Conservation (phyloP, 2,797 vertebrate species). For the Graptemys geographica region DNA sequence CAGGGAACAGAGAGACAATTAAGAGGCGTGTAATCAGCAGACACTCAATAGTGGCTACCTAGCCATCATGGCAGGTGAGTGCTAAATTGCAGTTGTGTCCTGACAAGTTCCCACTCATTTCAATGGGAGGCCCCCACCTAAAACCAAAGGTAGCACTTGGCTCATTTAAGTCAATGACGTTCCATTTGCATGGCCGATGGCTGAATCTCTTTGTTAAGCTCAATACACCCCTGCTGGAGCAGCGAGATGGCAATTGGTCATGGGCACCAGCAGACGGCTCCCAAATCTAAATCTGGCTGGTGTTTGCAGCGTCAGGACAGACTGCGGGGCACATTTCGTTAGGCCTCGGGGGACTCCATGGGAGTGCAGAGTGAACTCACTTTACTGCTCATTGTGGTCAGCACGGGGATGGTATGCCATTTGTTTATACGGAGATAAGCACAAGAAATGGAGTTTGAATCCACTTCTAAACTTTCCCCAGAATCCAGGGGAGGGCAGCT, state of each 20-base stretch:
- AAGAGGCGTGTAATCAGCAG: not conserved
- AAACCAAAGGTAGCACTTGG: not conserved
- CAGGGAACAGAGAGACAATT: not conserved
- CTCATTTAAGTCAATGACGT: not conserved
- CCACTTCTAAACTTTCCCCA: accelerated
- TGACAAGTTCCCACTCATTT: not conserved
- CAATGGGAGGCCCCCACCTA: not conserved
- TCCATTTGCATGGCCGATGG: not conserved
- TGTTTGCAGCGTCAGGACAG: not conserved
- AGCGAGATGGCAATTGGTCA: not conserved
- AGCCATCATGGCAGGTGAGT: not conserved
- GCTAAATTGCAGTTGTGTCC: not conserved
- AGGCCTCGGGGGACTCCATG: not conserved
- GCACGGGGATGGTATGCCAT: not conserved
- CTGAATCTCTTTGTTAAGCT: too few relatives aligned
- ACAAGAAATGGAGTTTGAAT: not conserved
- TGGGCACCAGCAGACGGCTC: too few relatives aligned
- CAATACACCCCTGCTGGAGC: not conserved
- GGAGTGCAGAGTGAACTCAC: too few relatives aligned
- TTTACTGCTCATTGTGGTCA: not conserved
- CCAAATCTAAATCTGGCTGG: too few relatives aligned
- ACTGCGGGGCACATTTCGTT: not conserved
- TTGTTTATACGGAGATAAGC: not conserved
- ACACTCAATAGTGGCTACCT: not conserved
- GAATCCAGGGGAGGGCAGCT: not conserved